These are phyloP conservation scores for Smutsia temminckii DNA, from an alignment of 2,797 vertebrate species.

Conservation along the genomic window DNA sequence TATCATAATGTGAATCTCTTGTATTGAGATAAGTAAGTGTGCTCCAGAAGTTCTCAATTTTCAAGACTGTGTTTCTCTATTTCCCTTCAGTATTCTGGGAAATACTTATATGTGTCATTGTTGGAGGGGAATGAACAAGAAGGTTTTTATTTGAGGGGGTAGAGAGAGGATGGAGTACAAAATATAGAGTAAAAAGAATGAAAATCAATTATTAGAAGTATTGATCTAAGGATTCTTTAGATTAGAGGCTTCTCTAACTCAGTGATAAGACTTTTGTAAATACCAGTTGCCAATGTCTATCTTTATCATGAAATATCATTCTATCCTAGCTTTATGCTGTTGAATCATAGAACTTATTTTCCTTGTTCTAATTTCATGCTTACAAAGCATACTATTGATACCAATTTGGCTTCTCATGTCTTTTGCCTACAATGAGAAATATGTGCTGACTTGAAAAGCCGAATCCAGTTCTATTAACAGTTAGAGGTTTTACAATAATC, in stretches of 20 bases:
- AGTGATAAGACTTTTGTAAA: neutral
- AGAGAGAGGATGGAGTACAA: fast-evolving
- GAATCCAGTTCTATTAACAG: conserved; percentile 29
- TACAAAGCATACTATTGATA: conserved; percentile 46
- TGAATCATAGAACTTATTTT: conserved; percentile 42
- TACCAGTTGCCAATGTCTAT: neutral
- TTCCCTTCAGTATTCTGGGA: neutral
- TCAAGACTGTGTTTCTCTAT: neutral
- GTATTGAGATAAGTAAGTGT: neutral
- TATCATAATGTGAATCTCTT: neutral
- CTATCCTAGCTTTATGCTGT: neutral
- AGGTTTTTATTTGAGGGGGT: neutral
- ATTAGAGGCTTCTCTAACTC: neutral
- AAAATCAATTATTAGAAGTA: neutral
- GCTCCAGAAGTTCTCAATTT: neutral
- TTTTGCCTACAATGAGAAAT: conserved; percentile 33
- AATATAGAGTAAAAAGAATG: neutral
- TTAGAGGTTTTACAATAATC: neutral
- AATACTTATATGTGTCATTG: neutral
- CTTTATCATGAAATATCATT: neutral
- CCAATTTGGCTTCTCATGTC: neutral
- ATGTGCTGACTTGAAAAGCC: neutral
- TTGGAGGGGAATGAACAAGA: neutral
- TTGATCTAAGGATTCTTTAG: neutral
- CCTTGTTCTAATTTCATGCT: conserved; percentile 60